Base-by-base conservation (phyloP, 2,888 invertebrate genomes). In the Thymelicus lineola region DNA sequence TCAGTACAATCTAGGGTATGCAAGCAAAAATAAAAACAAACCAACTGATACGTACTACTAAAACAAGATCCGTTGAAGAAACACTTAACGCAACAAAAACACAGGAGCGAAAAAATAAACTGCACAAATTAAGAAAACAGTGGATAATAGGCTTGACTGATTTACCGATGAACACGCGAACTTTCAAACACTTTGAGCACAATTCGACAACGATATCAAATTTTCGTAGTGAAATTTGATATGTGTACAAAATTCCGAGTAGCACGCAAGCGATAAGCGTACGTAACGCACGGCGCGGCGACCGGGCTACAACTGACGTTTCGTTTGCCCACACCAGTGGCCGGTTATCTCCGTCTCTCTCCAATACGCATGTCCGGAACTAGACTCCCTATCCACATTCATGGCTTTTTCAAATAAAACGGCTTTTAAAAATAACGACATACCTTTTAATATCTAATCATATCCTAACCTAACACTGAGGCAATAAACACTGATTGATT, bases 151-250 rank as follows among this genome's bases (percentile, higher is more conserved):
- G 80, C 77, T 80, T 72, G 73, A 60, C 35, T 70, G 80, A 80
- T 83, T 89, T 88, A 88, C 88, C 86, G 85, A 81, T 83, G 73
- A 85, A 85, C 80, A 79, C 84, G 83, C 82, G 77, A 87, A 88
- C 85, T 86, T 88, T 87, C 81, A 84, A 82, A 85, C 90, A 90
- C 88, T 88, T 85, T 77, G 77, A 76, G 74, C 90, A 92, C 91
- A 87, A 87, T 83, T 85, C 82, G 87, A 93, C 93, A 83, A 93
- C 93, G 76, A 90, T 91, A 93, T 90, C 92, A 90, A 93, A 92
- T 89, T 93, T 93, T 90, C 87, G 82, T 88, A 88, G 87, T 88
- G 89, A 93, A 93, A 93, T 91, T 91, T 87, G 92, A 93, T 92
- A 93, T 90, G 93, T 93, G 93, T 88, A 86, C 87, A 81, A 82